phyloP scores from a whole-genome alignment of 2,113 vertebrate species.

The Chloebia gouldiae region DNA sequence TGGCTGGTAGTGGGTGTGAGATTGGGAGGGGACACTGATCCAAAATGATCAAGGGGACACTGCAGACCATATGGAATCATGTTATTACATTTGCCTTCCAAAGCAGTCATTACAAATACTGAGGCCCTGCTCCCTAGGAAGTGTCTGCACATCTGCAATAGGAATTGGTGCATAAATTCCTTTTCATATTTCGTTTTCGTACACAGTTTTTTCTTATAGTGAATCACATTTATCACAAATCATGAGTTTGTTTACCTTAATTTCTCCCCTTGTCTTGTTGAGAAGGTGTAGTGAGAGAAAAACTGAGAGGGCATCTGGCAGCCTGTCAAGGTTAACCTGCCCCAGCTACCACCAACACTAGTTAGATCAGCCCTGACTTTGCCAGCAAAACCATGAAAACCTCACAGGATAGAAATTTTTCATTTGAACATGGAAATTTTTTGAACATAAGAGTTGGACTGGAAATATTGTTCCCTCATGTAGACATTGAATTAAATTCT shows the following conservation, averaged over 20 bases:
- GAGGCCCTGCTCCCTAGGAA: neutral
- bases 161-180: neutral
- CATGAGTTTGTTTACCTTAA: neutral
- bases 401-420: neutral
- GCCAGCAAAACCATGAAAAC: neutral
- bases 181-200: neutral
- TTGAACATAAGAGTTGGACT: neutral
- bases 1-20: neutral
- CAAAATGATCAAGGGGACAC: neutral
- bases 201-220: neutral
- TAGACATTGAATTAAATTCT: neutral
- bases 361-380: neutral
- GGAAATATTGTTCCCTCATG: neutral
- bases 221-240: neutral
- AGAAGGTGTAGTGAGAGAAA: neutral
- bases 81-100: neutral
- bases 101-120: neutral
- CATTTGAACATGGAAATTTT: neutral
- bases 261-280: neutral
- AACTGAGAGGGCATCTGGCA: neutral
- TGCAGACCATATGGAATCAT: neutral
- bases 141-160: neutral
- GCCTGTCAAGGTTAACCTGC: neutral
- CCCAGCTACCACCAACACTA: neutral
- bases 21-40: neutral